Percentiles rank a stretch among this genome's conserved stretches.
These are phyloP conservation scores for Tetragonula carbonaria DNA, from an alignment of 2,888 invertebrate species.

Conservation along the genomic window DNA sequence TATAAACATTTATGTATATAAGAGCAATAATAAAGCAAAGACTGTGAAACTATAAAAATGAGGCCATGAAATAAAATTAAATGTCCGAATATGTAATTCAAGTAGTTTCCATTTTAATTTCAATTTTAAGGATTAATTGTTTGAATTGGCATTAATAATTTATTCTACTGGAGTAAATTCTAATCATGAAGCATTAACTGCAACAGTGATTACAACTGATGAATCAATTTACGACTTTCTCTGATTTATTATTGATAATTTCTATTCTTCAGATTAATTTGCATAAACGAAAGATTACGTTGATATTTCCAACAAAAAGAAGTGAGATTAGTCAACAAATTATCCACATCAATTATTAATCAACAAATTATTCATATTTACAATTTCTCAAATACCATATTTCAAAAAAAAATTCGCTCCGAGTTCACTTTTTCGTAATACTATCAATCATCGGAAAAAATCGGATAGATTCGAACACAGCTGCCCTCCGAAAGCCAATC, in stretches of 20 bases:
- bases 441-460: neutral
- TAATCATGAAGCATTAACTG: neutral
- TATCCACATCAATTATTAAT: neutral
- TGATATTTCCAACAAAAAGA: neutral
- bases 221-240: neutral
- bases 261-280: too few species aligned
- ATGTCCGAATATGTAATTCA: neutral
- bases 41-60: neutral
- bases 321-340: neutral
- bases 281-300: too few species aligned
- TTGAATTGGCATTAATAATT: neutral
- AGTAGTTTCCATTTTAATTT: neutral
- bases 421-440: neutral
- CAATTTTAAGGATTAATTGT: neutral
- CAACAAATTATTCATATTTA: neutral
- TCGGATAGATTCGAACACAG: slow-evolving; percentile 28
- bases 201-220: neutral
- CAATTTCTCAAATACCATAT: neutral
- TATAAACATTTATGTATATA: too few species aligned
- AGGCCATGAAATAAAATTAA: too few species aligned
- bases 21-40: neutral
- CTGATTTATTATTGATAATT: neutral
- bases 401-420: slow-evolving; percentile 28
- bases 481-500: slow-evolving; percentile 67
- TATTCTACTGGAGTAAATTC: slow-evolving; percentile 1